Evolutionary conservation across 2,797 vertebrate genomes (phyloP).

Genomic region (Hoplostethus atlanticus): DNA sequence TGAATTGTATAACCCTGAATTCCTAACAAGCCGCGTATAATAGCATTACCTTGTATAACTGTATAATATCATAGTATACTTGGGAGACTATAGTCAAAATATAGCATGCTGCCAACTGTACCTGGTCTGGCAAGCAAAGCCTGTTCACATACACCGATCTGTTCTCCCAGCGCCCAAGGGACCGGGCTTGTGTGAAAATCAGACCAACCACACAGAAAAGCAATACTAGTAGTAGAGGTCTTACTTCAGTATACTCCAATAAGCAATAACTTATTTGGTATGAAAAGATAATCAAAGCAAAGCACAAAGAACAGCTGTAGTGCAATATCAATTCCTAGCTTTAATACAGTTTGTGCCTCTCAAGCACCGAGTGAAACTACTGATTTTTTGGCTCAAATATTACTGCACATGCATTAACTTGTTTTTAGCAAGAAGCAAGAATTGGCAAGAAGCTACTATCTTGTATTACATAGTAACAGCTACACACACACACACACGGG

Average conservation of each 20-base stretch:
- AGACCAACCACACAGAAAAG: slow-evolving; percentile 14
- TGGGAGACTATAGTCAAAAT: slow-evolving; percentile 2
- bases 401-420: too few species aligned
- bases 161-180: slow-evolving; percentile 16
- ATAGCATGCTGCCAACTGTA: slow-evolving; percentile 13
- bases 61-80: not conserved
- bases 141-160: slow-evolving; percentile 40
- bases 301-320: slow-evolving; percentile 19
- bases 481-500: slow-evolving; percentile 11
- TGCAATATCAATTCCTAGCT: slow-evolving; percentile 17
- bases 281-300: slow-evolving; percentile 23
- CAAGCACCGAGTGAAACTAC: slow-evolving; percentile 4
- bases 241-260: slow-evolving; percentile 16
- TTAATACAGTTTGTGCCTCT: slow-evolving; percentile 40
- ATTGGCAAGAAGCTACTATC: too few species aligned
- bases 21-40: not conserved
- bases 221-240: not conserved
- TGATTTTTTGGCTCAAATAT: too few species aligned
- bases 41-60: not conserved
- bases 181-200: slow-evolving; percentile 23
- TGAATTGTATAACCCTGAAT: not conserved
- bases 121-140: slow-evolving; percentile 24
- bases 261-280: slow-evolving; percentile 13
- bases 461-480: too few species aligned
- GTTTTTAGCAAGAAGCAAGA: too few species aligned